Evolutionary conservation across 2,113 vertebrate species (phyloP), one percentile per base, ranked within the genome.

Genomic region (Myiozetetes cayanensis): DNA sequence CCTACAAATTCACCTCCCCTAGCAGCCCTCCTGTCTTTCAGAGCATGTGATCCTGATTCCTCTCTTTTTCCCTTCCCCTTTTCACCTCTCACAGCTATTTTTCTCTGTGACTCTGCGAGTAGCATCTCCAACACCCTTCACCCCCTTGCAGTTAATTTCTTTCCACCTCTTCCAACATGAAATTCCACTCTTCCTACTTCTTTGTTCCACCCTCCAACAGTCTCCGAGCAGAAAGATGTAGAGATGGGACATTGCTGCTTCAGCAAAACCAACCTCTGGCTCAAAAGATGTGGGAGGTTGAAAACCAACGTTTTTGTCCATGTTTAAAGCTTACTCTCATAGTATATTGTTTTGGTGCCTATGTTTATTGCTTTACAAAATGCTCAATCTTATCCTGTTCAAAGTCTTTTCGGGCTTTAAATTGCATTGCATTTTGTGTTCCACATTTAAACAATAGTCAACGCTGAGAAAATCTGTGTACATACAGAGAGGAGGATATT

Each of bases 71-170:
- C 21, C 8, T 63, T 82, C 14, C 7, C 14, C 28, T 87, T 19
- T 27, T 61, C 52, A 43, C 9, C 6, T 8, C 12, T 59, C 67
- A 83, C 10, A 73, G 18, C 9, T 33, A 17, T 0, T 0, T 49
- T 52, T 25, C 50, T 70, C 27, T 66, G 28, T 55, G 81, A 31
- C 28, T 83, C 41, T 58, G 28, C 28, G 59, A 79, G 1, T 8
- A 33, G 43, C 19, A 56, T 63, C n/a, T 77, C 61, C 55, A 81
- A 21, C 17, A 49, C 47, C 35, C 53, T 75, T 83, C 25, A 65
- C 4, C 12, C 9, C 23, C 19, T 74, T 49, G 15, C 24, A 50
- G 7, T 33, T 49, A 4, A 66, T 20, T 74, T 41, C 61, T 62
- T 90, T 88, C 41, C 41, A 33, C 15, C 7, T 75, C 28, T 79